Evolutionary conservation across 2,113 vertebrate genomes (phyloP).

Genomic region (Tragelaphus imberbis): DNA sequence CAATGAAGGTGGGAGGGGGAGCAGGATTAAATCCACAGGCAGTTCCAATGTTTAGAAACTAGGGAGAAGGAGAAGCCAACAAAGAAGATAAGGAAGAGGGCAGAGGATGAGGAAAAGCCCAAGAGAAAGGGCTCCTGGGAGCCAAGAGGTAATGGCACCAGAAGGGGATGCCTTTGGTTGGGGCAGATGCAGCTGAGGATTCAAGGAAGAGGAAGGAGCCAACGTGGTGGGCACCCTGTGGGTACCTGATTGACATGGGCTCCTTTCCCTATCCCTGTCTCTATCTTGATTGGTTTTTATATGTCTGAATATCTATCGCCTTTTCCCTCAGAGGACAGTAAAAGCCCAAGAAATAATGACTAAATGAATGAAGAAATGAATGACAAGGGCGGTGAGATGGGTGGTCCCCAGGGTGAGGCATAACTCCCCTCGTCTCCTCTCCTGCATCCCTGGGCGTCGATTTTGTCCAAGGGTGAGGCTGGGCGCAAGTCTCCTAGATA

Average conservation of each 20-base stretch:
- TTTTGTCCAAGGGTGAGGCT: background rate
- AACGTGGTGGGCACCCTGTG: background rate
- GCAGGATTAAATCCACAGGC: background rate
- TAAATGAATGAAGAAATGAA: background rate
- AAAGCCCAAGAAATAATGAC: background rate
- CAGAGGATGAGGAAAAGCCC: background rate
- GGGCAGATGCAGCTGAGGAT: too few relatives aligned
- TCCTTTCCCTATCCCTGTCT: background rate
- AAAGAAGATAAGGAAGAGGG: background rate
- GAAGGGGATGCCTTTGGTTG: too few relatives aligned
- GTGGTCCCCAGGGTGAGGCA: background rate
- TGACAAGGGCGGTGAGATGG: rapidly evolving
- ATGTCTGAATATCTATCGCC: background rate
- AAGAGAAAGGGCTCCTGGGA: background rate
- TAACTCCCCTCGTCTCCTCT: background rate
- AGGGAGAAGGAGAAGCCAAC: background rate
- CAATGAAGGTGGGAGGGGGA: background rate
- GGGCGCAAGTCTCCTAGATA: background rate
- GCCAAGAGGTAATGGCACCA: too few relatives aligned
- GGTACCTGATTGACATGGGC: background rate
- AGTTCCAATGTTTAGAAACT: background rate
- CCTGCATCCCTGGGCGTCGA: too few relatives aligned
- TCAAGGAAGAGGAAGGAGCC: background rate
- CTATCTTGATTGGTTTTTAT: background rate
- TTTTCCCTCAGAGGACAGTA: background rate